Base-by-base conservation (phyloP, 2,797 vertebrate genomes). In the Linurgus olivaceus region DNA sequence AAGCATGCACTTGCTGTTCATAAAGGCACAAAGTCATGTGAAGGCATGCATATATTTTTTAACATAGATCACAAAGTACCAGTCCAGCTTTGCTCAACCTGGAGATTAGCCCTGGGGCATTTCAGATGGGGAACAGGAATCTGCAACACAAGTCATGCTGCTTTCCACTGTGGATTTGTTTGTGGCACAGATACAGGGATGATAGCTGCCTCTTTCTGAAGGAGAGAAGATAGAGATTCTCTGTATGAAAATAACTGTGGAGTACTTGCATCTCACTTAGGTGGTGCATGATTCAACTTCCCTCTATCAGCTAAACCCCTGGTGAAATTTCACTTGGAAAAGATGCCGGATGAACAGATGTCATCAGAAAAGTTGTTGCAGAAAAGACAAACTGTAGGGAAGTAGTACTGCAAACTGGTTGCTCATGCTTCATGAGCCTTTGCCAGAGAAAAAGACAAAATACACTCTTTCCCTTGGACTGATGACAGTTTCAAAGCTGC, bases 11-110 rank as follows among this genome's bases (percentile, higher is more conserved):
- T 85, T 81, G 17, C 20, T 51, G 28, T 40, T 37, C 6, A 5
- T 38, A 79, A 79, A 90, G 24, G 21, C 29, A 74, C 8, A 5
- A 82, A 85, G 8, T 37, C 40, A 37, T 13, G 8, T 44, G 38
- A 78, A 63, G 72, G 51, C 11, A 26, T 0, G 0, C 0, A 1
- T 35, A 8, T 61, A 10, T 71, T 58, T 91, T 94, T 55, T 57
- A 76, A 66, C 0, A 2, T 10, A 55, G 17, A 40, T 19, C 31
- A 67, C 25, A 72, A 90, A 86, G 23, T 14, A 72, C 13, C 9
- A 55, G 25, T 7, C 21, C 0, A 4, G 51, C 7, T 31, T 70
- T 50, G 3, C 26, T 84, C 57, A 71, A 7, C 20, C 19, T 38
- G 48, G 28, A 77, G 45, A 33, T 74, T n/a, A 84, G 15, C 37